Percentiles rank a stretch among this genome's conserved stretches.
These are phyloP conservation scores for Takifugu ocellatus DNA, from an alignment of 2,797 vertebrate species.

Conservation along the genomic window DNA sequence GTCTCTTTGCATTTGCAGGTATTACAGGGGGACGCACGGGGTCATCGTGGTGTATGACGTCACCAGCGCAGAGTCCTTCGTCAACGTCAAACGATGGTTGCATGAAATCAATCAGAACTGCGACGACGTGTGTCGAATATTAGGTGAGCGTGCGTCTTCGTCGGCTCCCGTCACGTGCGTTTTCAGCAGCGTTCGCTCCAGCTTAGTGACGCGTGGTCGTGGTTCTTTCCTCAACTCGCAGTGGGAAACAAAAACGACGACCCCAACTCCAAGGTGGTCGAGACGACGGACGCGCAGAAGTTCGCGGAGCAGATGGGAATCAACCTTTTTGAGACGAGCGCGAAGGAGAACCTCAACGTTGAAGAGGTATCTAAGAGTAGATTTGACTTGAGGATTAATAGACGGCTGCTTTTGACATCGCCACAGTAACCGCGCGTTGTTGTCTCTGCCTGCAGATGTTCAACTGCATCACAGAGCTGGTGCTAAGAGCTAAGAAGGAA, in stretches of 20 bases:
- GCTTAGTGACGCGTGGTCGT: too few species aligned
- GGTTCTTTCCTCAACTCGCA: conserved; percentile 41
- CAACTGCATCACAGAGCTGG: conserved; percentile 98
- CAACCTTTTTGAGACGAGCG: conserved; percentile 96
- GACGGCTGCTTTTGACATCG: too few species aligned
- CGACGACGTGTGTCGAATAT: conserved; percentile 97
- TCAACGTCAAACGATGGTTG: conserved; percentile 99
- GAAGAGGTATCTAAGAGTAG: conserved; percentile 82
- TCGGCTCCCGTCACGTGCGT: too few species aligned
- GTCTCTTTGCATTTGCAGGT: conserved; percentile 71
- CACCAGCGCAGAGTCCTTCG: conserved; percentile 96
- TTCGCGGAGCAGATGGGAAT: conserved; percentile 99
- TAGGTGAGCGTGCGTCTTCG: conserved; percentile 76
- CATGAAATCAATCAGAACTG: conserved; percentile 99
- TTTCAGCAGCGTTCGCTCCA: too few species aligned
- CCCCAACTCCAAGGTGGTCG: conserved; percentile 95
- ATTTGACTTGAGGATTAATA: too few species aligned
- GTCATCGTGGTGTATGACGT: conserved; percentile 99
- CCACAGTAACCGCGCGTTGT: background rate
- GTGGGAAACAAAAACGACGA: conserved; percentile 99
- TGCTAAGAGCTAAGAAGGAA: conserved; percentile 97
- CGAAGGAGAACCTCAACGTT: conserved; percentile 97
- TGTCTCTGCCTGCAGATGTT: conserved; percentile 86
- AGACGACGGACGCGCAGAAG: conserved; percentile 96
- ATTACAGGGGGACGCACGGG: conserved; percentile 96